Percentiles rank a stretch among this genome's conserved stretches.
phyloP scores from a whole-genome alignment of 1,140 invertebrate species.

The Drosophila seguyi region DNA sequence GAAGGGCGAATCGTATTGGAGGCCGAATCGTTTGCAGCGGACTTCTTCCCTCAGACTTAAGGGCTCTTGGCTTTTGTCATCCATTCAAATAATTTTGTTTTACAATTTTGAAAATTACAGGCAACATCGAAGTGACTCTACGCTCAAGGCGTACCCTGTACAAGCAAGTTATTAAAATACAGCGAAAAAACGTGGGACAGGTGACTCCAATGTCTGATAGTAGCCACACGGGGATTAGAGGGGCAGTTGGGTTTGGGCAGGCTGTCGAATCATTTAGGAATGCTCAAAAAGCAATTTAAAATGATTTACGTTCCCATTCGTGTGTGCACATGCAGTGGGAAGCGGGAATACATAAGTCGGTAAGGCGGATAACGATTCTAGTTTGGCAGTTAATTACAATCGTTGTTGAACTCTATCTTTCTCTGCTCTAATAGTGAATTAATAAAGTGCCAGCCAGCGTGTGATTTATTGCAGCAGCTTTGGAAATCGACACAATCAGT shows the following conservation, averaged over 20 bases:
- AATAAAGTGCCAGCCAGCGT: slow-evolving; percentile 67
- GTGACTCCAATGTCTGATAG: slow-evolving; percentile 29
- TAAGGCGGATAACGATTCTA: slow-evolving; percentile 51
- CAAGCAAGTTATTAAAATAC: not conserved
- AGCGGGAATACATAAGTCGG: slow-evolving; percentile 22
- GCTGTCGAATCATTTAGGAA: slow-evolving; percentile 60
- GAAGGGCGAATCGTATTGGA: slow-evolving; percentile 23
- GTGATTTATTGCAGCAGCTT: slow-evolving; percentile 63
- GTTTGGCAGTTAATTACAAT: slow-evolving; percentile 79
- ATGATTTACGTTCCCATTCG: slow-evolving; percentile 69
- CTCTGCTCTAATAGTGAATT: slow-evolving; percentile 69
- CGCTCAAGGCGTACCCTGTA: not conserved
- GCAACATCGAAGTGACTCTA: not conserved
- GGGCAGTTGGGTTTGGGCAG: slow-evolving; percentile 16
- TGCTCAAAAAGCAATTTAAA: slow-evolving; percentile 79
- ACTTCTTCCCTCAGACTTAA: slow-evolving; percentile 39
- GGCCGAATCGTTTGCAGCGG: not conserved
- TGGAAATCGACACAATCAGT: slow-evolving; percentile 50
- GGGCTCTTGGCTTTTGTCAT: not conserved
- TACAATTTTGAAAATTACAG: not conserved
- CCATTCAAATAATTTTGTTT: not conserved
- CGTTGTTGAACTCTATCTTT: slow-evolving; percentile 42
- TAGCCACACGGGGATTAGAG: slow-evolving; percentile 1
- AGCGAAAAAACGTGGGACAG: slow-evolving; percentile 17
- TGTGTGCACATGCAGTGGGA: not conserved